Evolutionary conservation across 2,113 vertebrate genomes (phyloP).

Genomic region (Sinosuthora webbiana): DNA sequence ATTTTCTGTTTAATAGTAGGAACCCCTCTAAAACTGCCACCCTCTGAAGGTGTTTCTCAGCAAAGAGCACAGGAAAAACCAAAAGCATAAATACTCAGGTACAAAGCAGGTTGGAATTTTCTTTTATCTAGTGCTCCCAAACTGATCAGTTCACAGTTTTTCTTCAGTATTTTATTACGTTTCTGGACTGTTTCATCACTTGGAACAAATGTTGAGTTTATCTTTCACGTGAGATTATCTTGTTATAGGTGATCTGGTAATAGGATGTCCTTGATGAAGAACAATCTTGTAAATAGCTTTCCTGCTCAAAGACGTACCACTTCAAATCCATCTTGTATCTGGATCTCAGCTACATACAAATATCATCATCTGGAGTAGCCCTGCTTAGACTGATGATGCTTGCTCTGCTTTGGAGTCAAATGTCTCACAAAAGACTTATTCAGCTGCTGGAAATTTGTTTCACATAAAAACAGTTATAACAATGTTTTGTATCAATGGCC

Average conservation of each 20-base stretch:
- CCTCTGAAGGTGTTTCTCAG: background rate
- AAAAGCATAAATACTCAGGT: background rate
- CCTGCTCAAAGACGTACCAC: constrained; percentile 40
- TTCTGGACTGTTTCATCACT: constrained; percentile 16
- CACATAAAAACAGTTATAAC: constrained; percentile 14
- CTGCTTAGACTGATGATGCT: constrained; percentile 21
- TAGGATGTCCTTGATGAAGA: constrained; percentile 43
- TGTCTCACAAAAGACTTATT: constrained; percentile 28
- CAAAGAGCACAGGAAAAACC: background rate
- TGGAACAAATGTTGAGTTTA: background rate
- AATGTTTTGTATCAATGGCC: constrained; percentile 33
- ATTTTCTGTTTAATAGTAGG: background rate
- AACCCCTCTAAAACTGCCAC: background rate
- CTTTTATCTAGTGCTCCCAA: background rate
- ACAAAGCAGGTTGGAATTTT: background rate
- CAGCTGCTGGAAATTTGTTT: constrained; percentile 38
- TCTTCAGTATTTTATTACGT: constrained; percentile 1
- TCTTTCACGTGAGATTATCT: constrained; percentile 27
- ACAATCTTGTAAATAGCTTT: constrained; percentile 49
- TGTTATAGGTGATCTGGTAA: constrained; percentile 51
- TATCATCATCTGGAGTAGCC: background rate
- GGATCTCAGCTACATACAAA: constrained; percentile 6
- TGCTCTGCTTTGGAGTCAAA: constrained; percentile 28
- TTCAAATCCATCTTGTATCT: constrained; percentile 51
- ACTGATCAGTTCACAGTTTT: background rate